Evolutionary conservation across 1,140 invertebrate species (phyloP), one percentile per base, ranked within the genome.

Genomic region (Eumeta japonica): DNA sequence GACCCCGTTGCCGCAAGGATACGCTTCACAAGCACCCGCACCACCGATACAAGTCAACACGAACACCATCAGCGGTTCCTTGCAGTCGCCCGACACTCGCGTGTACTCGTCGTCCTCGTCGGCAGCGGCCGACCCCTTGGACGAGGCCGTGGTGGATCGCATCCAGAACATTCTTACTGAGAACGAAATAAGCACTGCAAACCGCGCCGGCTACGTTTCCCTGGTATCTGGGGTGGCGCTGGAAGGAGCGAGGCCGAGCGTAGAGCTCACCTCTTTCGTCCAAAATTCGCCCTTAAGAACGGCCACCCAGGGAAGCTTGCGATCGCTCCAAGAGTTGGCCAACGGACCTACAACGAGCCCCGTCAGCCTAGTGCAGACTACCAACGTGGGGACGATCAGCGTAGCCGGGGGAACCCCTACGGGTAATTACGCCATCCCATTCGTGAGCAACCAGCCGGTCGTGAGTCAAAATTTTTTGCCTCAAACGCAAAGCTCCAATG

Each of bases 261-360:
- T 70, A 4, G 70, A 74, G 45, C 48, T 74, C 28, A 55, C 58
- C 5, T 71, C 70, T 0, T 74, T 71, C 33, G 52, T 58, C 3
- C 64, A 73, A 2, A 62, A 41, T 13, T 64, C 65, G 4, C 55
- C 58, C 11, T 24, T 24, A 24, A 24, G 20, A 24, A 5, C n/a
- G 5, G 5, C 20, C 5, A 24, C 5, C 20, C 20, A 5, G n/a
- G 20, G 20, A n/a, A 7, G 5, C n/a, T 24, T 7, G 20, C 20
- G 20, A 24, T 11, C 28, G 7, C 28, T 11, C 28, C 9, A 30
- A 12, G 9, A 30, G 13, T 14, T 30, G 13, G 5, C 9, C 4
- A 11, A 5, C 7, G 13, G 28, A 30, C 10, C 4, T 14, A 10
- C 10, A 30, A 14, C 20, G 7, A 24, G 20, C 20, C 7, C 7